A percentile compares a stretch with the other conserved stretches of the same genome.
Evolutionary conservation across 1,140 invertebrate species (phyloP).

Genomic region (Drosophila lacertosa): DNA sequence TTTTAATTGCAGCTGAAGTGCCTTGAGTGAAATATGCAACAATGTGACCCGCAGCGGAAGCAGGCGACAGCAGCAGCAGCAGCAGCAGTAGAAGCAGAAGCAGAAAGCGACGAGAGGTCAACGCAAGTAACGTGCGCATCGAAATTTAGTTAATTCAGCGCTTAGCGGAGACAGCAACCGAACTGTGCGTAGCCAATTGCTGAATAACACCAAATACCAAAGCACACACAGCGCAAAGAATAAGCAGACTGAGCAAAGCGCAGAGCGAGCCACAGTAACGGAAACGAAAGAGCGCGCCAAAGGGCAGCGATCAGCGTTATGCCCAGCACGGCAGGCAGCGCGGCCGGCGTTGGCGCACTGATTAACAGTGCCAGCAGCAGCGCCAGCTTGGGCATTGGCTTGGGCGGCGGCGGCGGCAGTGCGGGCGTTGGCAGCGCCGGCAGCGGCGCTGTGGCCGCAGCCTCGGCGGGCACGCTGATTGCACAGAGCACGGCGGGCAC

Average conservation of each 20-base stretch:
- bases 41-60: constrained; percentile 56
- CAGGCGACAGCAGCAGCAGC: constrained; percentile 31
- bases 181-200: constrained; percentile 11
- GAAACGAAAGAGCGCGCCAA: background rate
- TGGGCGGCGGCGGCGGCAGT: constrained; percentile 30
- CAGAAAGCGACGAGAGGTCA: constrained; percentile 13
- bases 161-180: constrained; percentile 16
- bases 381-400: constrained; percentile 54
- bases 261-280: background rate
- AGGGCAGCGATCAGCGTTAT: constrained; percentile 22
- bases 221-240: constrained; percentile 30
- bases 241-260: constrained; percentile 36
- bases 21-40: constrained; percentile 53
- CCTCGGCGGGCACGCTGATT: constrained; percentile 55
- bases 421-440: background rate
- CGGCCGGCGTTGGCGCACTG: constrained; percentile 57
- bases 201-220: constrained; percentile 28
- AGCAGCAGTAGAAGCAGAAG: constrained; percentile 2
- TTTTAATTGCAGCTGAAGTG: constrained; percentile 53
- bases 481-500: constrained; percentile 71
- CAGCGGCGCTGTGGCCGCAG: constrained; percentile 43
- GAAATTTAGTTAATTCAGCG: constrained; percentile 1
- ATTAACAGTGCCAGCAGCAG: constrained; percentile 66
- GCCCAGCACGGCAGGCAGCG: constrained; percentile 65
- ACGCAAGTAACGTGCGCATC: constrained; percentile 1